These are phyloP conservation scores for Girardinus metallicus DNA, from an alignment of 2,797 vertebrate species.

Conservation along the genomic window DNA sequence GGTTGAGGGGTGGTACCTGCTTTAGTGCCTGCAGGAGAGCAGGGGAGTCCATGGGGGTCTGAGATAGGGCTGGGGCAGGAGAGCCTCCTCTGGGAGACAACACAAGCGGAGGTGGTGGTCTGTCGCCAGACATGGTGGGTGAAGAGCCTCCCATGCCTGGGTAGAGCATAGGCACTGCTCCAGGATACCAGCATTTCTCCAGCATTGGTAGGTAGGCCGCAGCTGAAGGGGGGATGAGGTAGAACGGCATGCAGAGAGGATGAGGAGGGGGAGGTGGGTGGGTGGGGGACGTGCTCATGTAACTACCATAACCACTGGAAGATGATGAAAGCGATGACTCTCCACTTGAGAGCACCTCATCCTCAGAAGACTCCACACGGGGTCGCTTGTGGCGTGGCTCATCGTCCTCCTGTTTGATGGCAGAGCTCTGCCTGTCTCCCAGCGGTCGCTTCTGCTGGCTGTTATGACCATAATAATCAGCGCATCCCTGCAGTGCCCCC, in stretches of 20 bases:
- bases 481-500: conserved; percentile 58
- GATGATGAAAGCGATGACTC: conserved; percentile 71
- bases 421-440: conserved; percentile 78
- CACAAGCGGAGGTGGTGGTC: conserved; percentile 80
- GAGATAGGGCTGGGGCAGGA: conserved; percentile 78
- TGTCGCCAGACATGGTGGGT: conserved; percentile 81
- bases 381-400: conserved; percentile 87
- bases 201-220: conserved; percentile 96
- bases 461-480: conserved; percentile 80
- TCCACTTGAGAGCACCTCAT: conserved; percentile 83
- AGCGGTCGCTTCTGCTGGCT: conserved; percentile 78
- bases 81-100: conserved; percentile 91
- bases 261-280: conserved; percentile 81
- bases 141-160: conserved; percentile 85
- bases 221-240: conserved; percentile 91
- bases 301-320: conserved; percentile 79
- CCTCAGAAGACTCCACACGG: conserved; percentile 86
- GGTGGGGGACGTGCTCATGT: conserved; percentile 88
- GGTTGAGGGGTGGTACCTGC: conserved; percentile 93
- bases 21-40: conserved; percentile 94
- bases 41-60: conserved; percentile 91
- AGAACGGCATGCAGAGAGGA: conserved; percentile 95
- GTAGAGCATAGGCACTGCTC: conserved; percentile 90
- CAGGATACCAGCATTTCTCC: conserved; percentile 98
- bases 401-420: conserved; percentile 91